Conservation (phyloP, 2,113 vertebrate species). For the Myanophis thanlyinensis region DNA sequence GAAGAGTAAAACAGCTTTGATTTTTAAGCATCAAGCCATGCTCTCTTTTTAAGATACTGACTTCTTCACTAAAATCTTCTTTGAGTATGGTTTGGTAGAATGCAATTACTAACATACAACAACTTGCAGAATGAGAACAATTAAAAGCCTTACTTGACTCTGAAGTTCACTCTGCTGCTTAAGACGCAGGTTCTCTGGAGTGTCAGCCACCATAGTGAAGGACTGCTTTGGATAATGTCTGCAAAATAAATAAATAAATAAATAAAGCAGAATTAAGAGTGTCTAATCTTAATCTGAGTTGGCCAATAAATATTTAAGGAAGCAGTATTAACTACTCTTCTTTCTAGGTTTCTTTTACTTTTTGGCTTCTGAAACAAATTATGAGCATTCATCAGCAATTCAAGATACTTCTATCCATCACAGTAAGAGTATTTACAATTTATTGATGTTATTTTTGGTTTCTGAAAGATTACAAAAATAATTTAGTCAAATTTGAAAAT, state of each 20-base stretch:
- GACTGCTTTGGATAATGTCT: slow-evolving; percentile 97
- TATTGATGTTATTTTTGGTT: not conserved
- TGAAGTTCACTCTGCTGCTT: slow-evolving; percentile 97
- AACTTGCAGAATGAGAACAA: not conserved
- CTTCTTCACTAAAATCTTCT: not conserved
- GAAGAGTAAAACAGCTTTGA: not conserved
- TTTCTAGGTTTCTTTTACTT: not conserved
- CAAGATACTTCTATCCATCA: not conserved
- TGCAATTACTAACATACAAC: fast-evolving
- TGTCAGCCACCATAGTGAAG: slow-evolving; percentile 95
- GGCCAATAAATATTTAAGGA: not conserved
- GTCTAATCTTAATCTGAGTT: not conserved
- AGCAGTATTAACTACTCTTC: not conserved
- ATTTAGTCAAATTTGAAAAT: not conserved
- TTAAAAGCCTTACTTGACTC: slow-evolving; percentile 81
- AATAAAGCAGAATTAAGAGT: fast-evolving
- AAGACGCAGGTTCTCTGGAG: slow-evolving; percentile 95
- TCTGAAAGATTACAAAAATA: not conserved
- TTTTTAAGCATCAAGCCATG: not conserved
- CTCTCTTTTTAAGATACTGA: not conserved
- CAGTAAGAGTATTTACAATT: not conserved
- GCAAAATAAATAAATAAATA: slow-evolving; percentile 34
- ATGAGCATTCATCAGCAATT: not conserved
- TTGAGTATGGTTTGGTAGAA: not conserved
- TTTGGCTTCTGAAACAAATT: not conserved